These are phyloP conservation scores for Cydia fagiglandana DNA, from an alignment of 1,140 invertebrate species.

Conservation along the genomic window DNA sequence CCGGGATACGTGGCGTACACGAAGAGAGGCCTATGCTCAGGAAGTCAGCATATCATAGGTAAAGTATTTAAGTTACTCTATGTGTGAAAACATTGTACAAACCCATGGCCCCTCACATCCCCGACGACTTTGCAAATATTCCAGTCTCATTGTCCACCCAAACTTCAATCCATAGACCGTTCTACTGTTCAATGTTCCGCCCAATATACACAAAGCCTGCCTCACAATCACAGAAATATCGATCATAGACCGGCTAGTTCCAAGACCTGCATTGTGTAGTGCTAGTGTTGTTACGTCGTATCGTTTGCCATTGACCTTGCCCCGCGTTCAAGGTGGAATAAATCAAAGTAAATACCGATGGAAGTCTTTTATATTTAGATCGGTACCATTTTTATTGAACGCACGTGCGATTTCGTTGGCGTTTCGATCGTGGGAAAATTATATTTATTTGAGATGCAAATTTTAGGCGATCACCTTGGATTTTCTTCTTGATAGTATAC, in stretches of 20 bases:
- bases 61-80: too few species aligned
- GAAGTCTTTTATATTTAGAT: slow-evolving; percentile 6
- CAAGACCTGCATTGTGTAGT: background rate
- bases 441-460: background rate
- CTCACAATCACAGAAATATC: background rate
- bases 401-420: background rate
- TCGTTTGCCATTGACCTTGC: slow-evolving; percentile 5
- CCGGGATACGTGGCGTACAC: too few species aligned
- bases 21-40: too few species aligned
- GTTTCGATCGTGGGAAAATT: background rate
- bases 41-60: too few species aligned
- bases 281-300: slow-evolving; percentile 4
- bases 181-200: too few species aligned
- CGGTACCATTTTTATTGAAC: background rate
- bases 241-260: background rate
- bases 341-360: slow-evolving; percentile 6
- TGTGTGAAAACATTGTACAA: too few species aligned
- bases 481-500: too few species aligned
- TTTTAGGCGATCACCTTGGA: background rate
- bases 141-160: too few species aligned
- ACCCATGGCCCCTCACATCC: too few species aligned
- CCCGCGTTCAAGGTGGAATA: background rate
- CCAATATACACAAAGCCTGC: background rate
- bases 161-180: too few species aligned
- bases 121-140: too few species aligned